Conservation (phyloP, 1,140 invertebrate genomes). For the Samia ricini region DNA sequence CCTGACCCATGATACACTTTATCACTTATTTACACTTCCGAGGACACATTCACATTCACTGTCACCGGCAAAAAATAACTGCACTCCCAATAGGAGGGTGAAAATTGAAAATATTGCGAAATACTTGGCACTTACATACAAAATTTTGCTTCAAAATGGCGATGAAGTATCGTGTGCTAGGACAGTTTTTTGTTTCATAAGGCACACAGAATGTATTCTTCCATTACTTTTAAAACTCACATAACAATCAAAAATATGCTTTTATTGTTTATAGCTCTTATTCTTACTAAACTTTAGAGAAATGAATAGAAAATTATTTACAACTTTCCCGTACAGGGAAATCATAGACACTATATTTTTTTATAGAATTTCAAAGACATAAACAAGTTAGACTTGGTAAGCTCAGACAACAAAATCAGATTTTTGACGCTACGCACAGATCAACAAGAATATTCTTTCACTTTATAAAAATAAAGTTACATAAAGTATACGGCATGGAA, state of each 20-base stretch:
- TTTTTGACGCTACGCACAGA: not conserved
- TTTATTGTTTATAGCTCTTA: constrained; percentile 27
- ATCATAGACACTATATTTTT: constrained; percentile 36
- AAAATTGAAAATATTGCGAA: constrained; percentile 71
- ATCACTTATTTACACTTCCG: constrained; percentile 25
- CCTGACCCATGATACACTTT: constrained; percentile 31
- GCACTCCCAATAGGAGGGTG: constrained; percentile 36
- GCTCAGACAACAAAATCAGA: not conserved
- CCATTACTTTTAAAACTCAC: constrained; percentile 58
- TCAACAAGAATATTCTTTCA: too few relatives aligned
- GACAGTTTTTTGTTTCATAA: constrained; percentile 77
- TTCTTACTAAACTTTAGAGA: constrained; percentile 31
- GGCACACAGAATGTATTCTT: constrained; percentile 60
- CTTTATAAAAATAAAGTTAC: too few relatives aligned
- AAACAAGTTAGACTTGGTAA: not conserved
- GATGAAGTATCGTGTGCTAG: constrained; percentile 76
- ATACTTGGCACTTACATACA: constrained; percentile 78
- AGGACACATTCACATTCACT: constrained; percentile 41
- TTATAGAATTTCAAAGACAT: constrained; percentile 9
- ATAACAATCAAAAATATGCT: constrained; percentile 32
- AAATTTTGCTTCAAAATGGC: constrained; percentile 79
- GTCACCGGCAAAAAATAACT: constrained; percentile 33
- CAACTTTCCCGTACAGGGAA: constrained; percentile 68
- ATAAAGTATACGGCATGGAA: too few relatives aligned
- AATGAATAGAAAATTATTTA: constrained; percentile 67